Conservation (phyloP, 2,113 vertebrate species). For the Rhinolophus ferrumequinum region DNA sequence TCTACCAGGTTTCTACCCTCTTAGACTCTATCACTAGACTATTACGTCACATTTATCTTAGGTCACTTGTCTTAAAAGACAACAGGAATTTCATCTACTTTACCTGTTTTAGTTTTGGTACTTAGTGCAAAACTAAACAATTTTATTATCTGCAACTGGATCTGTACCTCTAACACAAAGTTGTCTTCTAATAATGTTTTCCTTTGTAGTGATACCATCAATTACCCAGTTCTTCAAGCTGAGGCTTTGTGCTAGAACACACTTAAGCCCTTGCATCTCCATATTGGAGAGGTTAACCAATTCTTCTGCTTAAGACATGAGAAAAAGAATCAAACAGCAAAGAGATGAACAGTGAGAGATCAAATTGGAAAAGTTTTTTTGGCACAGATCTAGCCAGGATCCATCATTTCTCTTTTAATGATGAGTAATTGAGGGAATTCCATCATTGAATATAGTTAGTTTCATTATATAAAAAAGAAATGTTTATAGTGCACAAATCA, state of each 20-base stretch:
- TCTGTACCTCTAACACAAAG: background rate
- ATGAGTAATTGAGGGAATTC: background rate
- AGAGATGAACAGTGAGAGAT: background rate
- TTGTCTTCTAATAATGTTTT: background rate
- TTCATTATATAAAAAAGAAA: background rate
- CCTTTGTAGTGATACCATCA: background rate
- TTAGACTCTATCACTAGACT: background rate
- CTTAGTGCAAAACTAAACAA: background rate
- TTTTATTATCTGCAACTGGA: background rate
- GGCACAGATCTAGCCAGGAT: background rate
- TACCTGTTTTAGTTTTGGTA: background rate
- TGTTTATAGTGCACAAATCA: background rate
- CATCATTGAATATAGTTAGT: background rate
- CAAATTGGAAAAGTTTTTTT: background rate
- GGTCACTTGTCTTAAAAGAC: background rate
- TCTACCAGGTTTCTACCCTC: background rate
- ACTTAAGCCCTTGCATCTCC: background rate
- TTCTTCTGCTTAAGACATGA: background rate
- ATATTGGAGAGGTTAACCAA: background rate
- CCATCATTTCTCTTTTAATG: background rate
- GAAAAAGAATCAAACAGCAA: background rate
- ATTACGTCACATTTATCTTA: too few relatives aligned
- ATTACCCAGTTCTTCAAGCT: background rate
- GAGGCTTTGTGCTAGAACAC: background rate
- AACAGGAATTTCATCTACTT: background rate